Base-by-base conservation (phyloP, 92 coral and sea anemone species). In the Phenganax stokvisi region DNA sequence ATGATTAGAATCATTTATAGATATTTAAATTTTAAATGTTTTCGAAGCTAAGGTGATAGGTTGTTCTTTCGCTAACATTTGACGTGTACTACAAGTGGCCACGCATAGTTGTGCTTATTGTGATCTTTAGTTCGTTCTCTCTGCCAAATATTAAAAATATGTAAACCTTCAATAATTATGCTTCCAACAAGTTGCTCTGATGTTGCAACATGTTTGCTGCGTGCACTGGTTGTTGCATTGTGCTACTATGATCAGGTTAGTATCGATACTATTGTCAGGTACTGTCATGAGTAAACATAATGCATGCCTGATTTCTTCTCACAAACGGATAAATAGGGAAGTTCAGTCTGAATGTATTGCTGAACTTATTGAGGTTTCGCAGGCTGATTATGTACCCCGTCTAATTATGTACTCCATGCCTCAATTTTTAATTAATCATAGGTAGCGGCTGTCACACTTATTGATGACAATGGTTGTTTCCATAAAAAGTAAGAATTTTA, bases 401-500 rank as follows among this genome's bases (percentile, higher is more conserved):
- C 47, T 37, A 37, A 37, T 20, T 20, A 20, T 20, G 25, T 20
- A 20, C 25, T 20, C 25, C 25, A 20, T 20, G 25, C 25, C 25
- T 20, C 25, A 37, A 37, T 15, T 66, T 64, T 13, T 66, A 27
- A 16, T 66, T 66, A 6, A 27, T 29, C 11, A 37, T 51, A 66
- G 72, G 72, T 66, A 30, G 72, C 72, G 4, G 72, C 51, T 27
- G 12, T 7, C 67, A 13, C 72, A 37, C 47, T 37, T 7, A 66
- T 27, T 66, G 72, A 66, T 66, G 52, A 66, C 15, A 51, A 66
- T 16, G 30, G 51, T 25, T 66, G 72, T 51, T 66, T 66, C 31
- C 72, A 37, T 66, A 51, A 66, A 6, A 25, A 66, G 72, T 66
- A 66, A 66, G 72, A 37, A 66, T 30, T 66, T 61, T 61, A 61